phyloP scores from a whole-genome alignment of 2,113 vertebrate species.

The Limanda limanda region DNA sequence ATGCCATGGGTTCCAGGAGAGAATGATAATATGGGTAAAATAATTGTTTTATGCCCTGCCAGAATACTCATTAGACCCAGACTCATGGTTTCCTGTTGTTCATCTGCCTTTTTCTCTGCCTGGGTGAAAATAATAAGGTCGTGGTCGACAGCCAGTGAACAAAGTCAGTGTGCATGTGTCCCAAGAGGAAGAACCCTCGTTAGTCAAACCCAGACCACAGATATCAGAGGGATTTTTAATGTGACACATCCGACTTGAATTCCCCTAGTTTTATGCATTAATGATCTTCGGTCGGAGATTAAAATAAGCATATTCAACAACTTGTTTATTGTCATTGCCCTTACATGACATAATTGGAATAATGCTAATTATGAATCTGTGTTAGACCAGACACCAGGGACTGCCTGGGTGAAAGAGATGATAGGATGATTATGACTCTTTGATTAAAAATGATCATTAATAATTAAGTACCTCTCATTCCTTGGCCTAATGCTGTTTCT shows the following conservation, averaged over 20 bases:
- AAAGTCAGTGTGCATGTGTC: constrained; percentile 7
- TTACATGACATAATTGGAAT: constrained; percentile 38
- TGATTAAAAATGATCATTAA: constrained; percentile 28
- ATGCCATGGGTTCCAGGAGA: too few species aligned
- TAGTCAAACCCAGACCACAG: constrained; percentile 15
- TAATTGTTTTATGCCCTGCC: too few species aligned
- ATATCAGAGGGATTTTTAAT: not conserved
- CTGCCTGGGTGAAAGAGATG: not conserved
- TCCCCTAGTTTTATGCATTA: constrained; percentile 7
- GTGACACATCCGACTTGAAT: not conserved
- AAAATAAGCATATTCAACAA: constrained; percentile 25
- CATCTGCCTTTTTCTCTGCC: constrained; percentile 6
- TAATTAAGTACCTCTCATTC: constrained; percentile 3
- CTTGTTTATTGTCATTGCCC: constrained; percentile 19
- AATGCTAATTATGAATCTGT: constrained; percentile 29
- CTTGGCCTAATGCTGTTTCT: not conserved
- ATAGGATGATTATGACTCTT: constrained; percentile 30
- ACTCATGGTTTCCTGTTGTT: constrained; percentile 39
- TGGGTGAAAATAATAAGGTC: constrained; percentile 34
- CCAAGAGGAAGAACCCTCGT: constrained; percentile 16
- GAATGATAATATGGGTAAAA: too few species aligned
- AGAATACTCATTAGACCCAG: too few species aligned
- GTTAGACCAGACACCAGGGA: constrained; percentile 11
- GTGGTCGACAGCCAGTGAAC: not conserved
- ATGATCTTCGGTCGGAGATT: not conserved